Conservation (phyloP, 2,888 invertebrate species). For the Latheticus oryzae region DNA sequence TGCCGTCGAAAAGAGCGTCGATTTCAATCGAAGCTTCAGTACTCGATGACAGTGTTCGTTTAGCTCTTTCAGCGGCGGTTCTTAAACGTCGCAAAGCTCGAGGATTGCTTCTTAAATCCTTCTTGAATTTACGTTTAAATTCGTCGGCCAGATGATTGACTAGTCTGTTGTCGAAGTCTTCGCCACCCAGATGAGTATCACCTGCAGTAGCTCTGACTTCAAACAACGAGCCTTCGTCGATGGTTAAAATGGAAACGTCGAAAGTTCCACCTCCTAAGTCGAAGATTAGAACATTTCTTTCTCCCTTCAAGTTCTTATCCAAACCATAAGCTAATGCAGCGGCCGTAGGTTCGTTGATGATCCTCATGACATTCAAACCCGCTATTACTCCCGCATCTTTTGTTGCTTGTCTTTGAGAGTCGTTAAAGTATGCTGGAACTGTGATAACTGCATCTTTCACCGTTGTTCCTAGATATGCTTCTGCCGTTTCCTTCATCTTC, state of each 20-base stretch:
- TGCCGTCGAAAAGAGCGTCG: conserved; percentile 37
- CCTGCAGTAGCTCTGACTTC: conserved; percentile 70
- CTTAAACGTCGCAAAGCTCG: conserved; percentile 77
- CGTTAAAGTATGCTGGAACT: conserved; percentile 54
- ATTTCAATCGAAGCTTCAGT: conserved; percentile 40
- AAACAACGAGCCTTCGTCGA: conserved; percentile 71
- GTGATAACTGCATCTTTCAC: conserved; percentile 69
- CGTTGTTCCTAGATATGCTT: conserved; percentile 66
- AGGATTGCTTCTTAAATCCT: conserved; percentile 69
- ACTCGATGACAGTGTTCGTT: conserved; percentile 64
- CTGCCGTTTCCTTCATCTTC: conserved; percentile 59
- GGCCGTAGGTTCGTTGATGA: conserved; percentile 75
- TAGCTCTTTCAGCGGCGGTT: conserved; percentile 82
- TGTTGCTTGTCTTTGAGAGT: conserved; percentile 68
- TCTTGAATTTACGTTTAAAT: conserved; percentile 78
- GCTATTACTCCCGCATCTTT: conserved; percentile 78
- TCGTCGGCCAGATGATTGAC: conserved; percentile 76
- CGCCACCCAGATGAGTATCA: conserved; percentile 67
- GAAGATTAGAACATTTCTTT: conserved; percentile 68
- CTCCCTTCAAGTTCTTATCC: conserved; percentile 63
- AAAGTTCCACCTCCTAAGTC: conserved; percentile 73
- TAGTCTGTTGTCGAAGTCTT: conserved; percentile 71
- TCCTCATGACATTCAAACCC: conserved; percentile 74
- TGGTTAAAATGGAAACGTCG: conserved; percentile 76
- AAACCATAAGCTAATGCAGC: conserved; percentile 72